Conservation (phyloP, 2,797 vertebrate species). For the Kryptopterus vitreolus region DNA sequence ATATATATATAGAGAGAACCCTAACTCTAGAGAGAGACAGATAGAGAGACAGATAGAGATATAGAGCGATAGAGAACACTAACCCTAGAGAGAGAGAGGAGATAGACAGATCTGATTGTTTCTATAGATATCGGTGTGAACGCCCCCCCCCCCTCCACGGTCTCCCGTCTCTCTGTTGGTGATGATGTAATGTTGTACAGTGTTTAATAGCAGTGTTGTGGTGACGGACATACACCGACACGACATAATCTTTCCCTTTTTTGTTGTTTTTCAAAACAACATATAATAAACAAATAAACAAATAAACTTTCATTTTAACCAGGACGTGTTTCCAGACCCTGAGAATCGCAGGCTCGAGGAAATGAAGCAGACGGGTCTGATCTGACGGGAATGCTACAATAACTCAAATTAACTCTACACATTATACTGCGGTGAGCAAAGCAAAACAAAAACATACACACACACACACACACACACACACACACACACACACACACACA, state of each 20-base stretch:
- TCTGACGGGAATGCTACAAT: neutral
- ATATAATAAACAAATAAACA: too few species aligned
- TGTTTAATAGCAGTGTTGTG: slow-evolving; percentile 15
- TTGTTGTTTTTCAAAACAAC: neutral
- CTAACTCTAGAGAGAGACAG: too few species aligned
- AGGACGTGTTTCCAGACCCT: too few species aligned
- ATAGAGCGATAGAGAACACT: too few species aligned
- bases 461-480: neutral
- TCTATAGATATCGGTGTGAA: too few species aligned
- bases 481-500: neutral
- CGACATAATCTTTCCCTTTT: neutral
- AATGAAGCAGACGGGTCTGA: neutral
- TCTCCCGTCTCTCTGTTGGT: too few species aligned
- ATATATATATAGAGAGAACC: too few species aligned
- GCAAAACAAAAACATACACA: neutral
- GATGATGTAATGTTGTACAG: neutral
- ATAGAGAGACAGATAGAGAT: too few species aligned
- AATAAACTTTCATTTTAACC: too few species aligned
- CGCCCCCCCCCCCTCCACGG: too few species aligned
- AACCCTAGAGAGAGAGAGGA: too few species aligned
- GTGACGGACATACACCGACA: neutral
- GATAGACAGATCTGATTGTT: too few species aligned
- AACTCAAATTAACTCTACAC: neutral
- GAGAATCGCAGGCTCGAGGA: neutral
- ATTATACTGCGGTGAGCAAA: slow-evolving; percentile 5